These are phyloP conservation scores for Macroteleia sp. DNA, from an alignment of 2,888 invertebrate species.

Conservation along the genomic window DNA sequence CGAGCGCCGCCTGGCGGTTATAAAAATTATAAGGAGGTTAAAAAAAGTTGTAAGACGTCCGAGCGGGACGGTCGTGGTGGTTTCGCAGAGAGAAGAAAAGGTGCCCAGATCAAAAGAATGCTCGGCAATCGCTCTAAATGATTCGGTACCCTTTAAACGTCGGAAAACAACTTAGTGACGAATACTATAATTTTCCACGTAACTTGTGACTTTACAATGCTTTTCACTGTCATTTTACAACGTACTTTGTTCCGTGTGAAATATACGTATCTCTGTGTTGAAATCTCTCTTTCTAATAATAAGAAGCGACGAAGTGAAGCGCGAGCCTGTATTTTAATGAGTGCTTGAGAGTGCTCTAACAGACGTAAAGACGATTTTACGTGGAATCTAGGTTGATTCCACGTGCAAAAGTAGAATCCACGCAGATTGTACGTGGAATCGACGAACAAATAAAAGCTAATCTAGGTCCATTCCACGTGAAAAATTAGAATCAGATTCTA, in stretches of 20 bases:
- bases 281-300: constrained; percentile 13
- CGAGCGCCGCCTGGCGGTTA: neutral
- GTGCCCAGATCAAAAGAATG: too few relatives aligned
- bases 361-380: too few relatives aligned
- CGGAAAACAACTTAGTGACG: neutral
- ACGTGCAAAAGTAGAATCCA: too few relatives aligned
- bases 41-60: constrained; percentile 4
- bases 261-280: constrained; percentile 13
- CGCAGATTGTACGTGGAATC: too few relatives aligned
- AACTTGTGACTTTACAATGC: constrained; percentile 8
- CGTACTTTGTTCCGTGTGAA: constrained; percentile 1
- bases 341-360: too few relatives aligned
- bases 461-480: too few relatives aligned
- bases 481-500: too few relatives aligned
- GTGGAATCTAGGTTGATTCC: too few relatives aligned
- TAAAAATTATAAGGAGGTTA: constrained; percentile 24
- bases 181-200: constrained; percentile 5
- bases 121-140: too few relatives aligned
- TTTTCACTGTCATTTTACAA: neutral
- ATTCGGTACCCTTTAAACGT: neutral
- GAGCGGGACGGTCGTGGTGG: too few relatives aligned
- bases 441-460: too few relatives aligned
- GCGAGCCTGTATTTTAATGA: constrained; percentile 33
- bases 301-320: constrained; percentile 48
- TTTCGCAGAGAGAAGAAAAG: too few relatives aligned